phyloP scores from a whole-genome alignment of 2,888 invertebrate genomes.

The Ophion ellenae region DNA sequence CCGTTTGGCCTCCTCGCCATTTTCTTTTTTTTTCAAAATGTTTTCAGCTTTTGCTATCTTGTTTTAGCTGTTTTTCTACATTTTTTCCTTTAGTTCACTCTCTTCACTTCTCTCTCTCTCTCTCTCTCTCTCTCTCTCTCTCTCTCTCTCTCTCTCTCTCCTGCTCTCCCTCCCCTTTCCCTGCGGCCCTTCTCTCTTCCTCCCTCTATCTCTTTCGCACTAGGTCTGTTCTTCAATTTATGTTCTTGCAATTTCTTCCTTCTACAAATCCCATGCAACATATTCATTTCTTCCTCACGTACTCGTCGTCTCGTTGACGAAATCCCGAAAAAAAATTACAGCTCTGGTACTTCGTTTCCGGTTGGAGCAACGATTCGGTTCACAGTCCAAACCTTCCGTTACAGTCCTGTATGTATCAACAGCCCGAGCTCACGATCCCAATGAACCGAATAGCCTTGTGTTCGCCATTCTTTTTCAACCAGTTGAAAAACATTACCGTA shows the following conservation, averaged over 20 bases:
- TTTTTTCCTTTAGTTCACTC: neutral
- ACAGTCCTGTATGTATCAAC: too few relatives aligned
- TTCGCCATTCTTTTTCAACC: too few relatives aligned
- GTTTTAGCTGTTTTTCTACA: too few relatives aligned
- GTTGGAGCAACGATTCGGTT: too few relatives aligned
- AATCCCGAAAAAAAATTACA: conserved; percentile 25
- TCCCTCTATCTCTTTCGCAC: neutral
- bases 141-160: conserved; percentile 6
- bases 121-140: conserved; percentile 11
- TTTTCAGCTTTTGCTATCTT: too few relatives aligned
- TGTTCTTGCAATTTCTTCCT: conserved; percentile 27
- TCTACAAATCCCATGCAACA: conserved; percentile 72
- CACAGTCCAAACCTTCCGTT: too few relatives aligned
- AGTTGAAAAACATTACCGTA: too few relatives aligned
- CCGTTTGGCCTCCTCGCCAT: conserved; percentile 1
- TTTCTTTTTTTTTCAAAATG: conserved; percentile 18
- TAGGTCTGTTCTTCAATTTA: neutral
- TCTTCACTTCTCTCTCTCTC: conserved; percentile 4
- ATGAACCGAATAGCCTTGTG: too few relatives aligned
- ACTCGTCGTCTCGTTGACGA: neutral
- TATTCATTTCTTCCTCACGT: conserved; percentile 74
- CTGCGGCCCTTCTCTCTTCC: neutral
- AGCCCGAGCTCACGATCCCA: neutral
- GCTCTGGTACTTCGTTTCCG: neutral
- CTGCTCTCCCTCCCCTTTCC: conserved; percentile 19